Base-by-base conservation (phyloP, 2,797 vertebrate genomes). In the Arnoldichthys spilopterus region DNA sequence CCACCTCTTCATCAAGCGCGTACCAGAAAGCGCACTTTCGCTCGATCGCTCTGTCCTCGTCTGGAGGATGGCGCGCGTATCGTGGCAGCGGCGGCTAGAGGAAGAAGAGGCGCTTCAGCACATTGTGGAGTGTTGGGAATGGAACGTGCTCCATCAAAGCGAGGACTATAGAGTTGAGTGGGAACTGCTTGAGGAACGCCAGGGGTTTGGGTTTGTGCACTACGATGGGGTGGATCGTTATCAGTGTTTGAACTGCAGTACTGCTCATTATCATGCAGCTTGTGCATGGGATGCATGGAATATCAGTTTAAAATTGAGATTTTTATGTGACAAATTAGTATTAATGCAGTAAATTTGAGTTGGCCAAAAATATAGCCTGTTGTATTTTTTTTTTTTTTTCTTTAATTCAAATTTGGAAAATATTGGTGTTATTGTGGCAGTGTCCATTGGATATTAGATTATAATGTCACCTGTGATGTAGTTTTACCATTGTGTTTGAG, bases 91-190 rank as follows among this genome's bases (percentile, higher is more conserved):
- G 83, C 87, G 88, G 81, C 85, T 89, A 79, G 87, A 91, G 83
- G 92, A 92, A 77, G 92, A 91, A 85, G 84, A 90, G 72, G 79
- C 85, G 85, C 83, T 92, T 71, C 85, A 92, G 86, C 83, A 87
- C 73, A 82, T 89, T 78, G 12, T 89, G 90, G 91, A 88, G 75
- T 82, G 86, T 79, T 92, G 92, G 85, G 77, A 80, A 88, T 90
- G 90, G 90, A 92, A 86, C 84, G 84, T 85, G 84, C 85, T 92
- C 83, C 84, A 89, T 82, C 86, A 84, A 82, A 56, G 75, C 82
- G 87, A 90, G 81, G 84, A 86, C 87, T 86, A 94, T 87, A 85
- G 93, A 94, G 93, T 94, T 95, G 92, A 92, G 92, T 92, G 85
- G 82, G 87, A 43, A 43, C 83, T 79, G 74, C 26, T 47, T 69